A percentile compares a stretch with the other conserved stretches of the same genome.
These are phyloP conservation scores for Resseliella maxima DNA, from an alignment of 2,888 invertebrate genomes.

Conservation along the genomic window DNA sequence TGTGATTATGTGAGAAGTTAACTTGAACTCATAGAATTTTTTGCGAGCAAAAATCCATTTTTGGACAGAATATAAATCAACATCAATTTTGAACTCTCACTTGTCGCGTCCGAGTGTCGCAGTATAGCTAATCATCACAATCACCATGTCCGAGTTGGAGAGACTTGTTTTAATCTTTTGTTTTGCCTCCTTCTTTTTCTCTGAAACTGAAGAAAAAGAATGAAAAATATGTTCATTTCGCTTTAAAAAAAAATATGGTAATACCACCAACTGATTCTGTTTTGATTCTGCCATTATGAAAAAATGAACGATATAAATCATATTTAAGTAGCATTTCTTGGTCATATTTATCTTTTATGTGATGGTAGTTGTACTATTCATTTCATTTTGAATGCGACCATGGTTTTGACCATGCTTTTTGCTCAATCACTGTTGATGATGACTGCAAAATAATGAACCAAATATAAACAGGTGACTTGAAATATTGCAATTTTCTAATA, in stretches of 20 bases:
- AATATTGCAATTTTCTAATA: background rate
- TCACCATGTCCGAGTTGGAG: background rate
- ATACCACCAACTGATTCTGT: constrained; percentile 53
- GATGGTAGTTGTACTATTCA: background rate
- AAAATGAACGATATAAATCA: constrained; percentile 52
- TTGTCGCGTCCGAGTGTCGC: background rate
- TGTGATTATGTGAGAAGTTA: too few species aligned
- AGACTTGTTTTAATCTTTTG: too few species aligned
- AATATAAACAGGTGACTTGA: background rate
- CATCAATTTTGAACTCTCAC: constrained; percentile 1
- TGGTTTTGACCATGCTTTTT: too few species aligned
- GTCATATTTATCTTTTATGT: background rate
- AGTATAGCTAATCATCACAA: constrained; percentile 26
- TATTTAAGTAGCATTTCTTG: constrained; percentile 39
- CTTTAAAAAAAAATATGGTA: constrained; percentile 24
- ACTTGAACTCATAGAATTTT: too few species aligned
- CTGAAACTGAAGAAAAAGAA: background rate
- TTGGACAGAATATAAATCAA: background rate
- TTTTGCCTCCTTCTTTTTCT: background rate
- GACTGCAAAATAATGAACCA: background rate
- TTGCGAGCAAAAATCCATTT: too few species aligned
- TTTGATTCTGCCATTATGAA: constrained; percentile 52
- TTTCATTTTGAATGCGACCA: too few species aligned
- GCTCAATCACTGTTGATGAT: too few species aligned
- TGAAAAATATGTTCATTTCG: background rate